Conservation (phyloP, 2,797 vertebrate species). For the Arctocebus calabarensis region DNA sequence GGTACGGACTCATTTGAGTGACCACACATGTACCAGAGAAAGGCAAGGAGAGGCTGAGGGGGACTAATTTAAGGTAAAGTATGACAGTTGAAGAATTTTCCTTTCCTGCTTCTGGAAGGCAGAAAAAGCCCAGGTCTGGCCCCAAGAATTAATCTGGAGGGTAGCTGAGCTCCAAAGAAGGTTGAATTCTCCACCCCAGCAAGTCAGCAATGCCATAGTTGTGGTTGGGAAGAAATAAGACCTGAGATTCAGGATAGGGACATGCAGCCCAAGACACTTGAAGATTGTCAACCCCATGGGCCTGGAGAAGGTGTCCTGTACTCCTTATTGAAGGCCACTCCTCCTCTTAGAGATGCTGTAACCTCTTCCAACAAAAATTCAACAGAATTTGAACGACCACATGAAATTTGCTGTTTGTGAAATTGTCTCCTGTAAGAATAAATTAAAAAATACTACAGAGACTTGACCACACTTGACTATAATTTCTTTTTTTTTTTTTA, state of each 20-base stretch:
- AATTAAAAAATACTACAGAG: background rate
- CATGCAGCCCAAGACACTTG: background rate
- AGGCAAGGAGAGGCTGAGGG: background rate
- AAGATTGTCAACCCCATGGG: background rate
- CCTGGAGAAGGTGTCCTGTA: background rate
- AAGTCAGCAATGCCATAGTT: background rate
- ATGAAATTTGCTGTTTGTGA: background rate
- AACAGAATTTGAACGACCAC: background rate
- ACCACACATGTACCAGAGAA: background rate
- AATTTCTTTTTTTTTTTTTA: too few relatives aligned
- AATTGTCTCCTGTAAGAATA: background rate
- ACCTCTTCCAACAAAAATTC: background rate
- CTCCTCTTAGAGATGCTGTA: background rate
- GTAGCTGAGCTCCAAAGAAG: background rate
- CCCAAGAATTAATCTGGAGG: background rate
- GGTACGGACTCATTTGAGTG: background rate
- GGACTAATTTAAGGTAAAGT: background rate
- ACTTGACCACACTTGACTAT: background rate
- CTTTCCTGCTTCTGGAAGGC: background rate
- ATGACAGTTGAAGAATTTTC: background rate
- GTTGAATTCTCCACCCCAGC: background rate
- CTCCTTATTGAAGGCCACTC: background rate
- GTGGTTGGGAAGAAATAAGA: background rate
- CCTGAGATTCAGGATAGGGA: too few relatives aligned
- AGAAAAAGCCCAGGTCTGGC: background rate